Evolutionary conservation across 2,797 vertebrate species (phyloP).

Genomic region (Cyclura pinguis): DNA sequence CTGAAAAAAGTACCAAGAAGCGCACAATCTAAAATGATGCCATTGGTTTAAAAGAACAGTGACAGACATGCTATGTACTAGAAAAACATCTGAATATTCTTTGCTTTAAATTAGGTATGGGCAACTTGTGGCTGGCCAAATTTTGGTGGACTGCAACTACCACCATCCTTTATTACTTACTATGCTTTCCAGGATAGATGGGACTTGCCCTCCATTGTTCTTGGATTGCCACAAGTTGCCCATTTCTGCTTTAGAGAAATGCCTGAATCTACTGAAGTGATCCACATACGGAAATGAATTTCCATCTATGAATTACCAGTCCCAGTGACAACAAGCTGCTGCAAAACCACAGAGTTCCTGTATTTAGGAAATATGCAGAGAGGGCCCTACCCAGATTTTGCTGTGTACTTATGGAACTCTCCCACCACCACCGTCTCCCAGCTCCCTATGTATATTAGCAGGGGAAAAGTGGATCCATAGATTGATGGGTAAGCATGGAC

Average conservation of each 20-base stretch:
- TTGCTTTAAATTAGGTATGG: background rate
- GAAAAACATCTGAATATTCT: constrained; percentile 4
- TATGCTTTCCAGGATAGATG: background rate
- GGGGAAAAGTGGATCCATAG: background rate
- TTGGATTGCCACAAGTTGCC: background rate
- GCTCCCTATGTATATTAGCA: background rate
- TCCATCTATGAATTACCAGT: background rate
- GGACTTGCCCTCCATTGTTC: background rate
- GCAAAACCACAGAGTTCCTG: background rate
- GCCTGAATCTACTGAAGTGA: background rate
- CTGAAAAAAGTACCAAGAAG: constrained; percentile 16
- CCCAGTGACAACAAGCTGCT: background rate
- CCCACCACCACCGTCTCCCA: no score
- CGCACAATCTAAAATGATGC: background rate
- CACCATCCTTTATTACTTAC: background rate
- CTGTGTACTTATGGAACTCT: background rate
- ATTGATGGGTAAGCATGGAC: background rate
- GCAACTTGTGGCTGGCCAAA: background rate
- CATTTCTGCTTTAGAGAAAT: background rate
- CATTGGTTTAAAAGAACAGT: background rate
- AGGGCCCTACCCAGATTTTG: background rate
- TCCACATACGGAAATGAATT: background rate
- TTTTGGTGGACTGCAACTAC: background rate
- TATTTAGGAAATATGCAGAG: background rate
- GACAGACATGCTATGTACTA: background rate